Evolutionary conservation across 2,888 invertebrate genomes (phyloP).

Genomic region (Drosophila fulvimacula): DNA sequence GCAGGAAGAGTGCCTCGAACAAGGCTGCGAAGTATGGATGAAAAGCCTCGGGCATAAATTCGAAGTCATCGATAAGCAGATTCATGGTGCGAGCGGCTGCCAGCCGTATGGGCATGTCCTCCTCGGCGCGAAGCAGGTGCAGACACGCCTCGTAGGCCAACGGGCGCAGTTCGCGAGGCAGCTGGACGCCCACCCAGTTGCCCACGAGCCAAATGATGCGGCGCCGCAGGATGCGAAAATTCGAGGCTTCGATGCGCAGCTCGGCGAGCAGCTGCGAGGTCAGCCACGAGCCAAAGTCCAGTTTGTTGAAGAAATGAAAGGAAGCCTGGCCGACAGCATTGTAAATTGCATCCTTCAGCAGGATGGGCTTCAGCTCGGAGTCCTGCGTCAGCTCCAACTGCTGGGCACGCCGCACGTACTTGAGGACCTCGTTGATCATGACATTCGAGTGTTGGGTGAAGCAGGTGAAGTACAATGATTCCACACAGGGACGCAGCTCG

Average conservation of each 20-base stretch:
- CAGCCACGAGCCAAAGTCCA: slow-evolving; percentile 97
- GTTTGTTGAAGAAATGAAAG: slow-evolving; percentile 95
- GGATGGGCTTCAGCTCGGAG: slow-evolving; percentile 91
- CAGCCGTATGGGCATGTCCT: slow-evolving; percentile 95
- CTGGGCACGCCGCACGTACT: slow-evolving; percentile 89
- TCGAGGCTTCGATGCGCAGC: slow-evolving; percentile 91
- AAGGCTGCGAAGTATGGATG: slow-evolving; percentile 92
- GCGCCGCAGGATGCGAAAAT: slow-evolving; percentile 93
- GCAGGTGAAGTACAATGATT: slow-evolving; percentile 92
- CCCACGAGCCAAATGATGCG: slow-evolving; percentile 92
- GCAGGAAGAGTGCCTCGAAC: slow-evolving; percentile 91
- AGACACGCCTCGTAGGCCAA: slow-evolving; percentile 92
- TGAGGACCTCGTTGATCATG: slow-evolving; percentile 90
- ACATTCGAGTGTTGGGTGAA: slow-evolving; percentile 92
- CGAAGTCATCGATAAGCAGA: slow-evolving; percentile 95
- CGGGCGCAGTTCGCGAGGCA: slow-evolving; percentile 91
- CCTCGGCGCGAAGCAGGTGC: slow-evolving; percentile 89
- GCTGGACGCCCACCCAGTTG: slow-evolving; percentile 92
- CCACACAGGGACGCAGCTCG: slow-evolving; percentile 95
- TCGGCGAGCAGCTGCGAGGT: slow-evolving; percentile 92
- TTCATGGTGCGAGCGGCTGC: slow-evolving; percentile 94
- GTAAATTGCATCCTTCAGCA: slow-evolving; percentile 96
- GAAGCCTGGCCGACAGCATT: slow-evolving; percentile 95
- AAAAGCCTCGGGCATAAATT: slow-evolving; percentile 94
- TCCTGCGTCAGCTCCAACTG: slow-evolving; percentile 88